Evolutionary conservation across 2,888 invertebrate genomes (phyloP).

Genomic region (Gymnoscelis rufifasciata): DNA sequence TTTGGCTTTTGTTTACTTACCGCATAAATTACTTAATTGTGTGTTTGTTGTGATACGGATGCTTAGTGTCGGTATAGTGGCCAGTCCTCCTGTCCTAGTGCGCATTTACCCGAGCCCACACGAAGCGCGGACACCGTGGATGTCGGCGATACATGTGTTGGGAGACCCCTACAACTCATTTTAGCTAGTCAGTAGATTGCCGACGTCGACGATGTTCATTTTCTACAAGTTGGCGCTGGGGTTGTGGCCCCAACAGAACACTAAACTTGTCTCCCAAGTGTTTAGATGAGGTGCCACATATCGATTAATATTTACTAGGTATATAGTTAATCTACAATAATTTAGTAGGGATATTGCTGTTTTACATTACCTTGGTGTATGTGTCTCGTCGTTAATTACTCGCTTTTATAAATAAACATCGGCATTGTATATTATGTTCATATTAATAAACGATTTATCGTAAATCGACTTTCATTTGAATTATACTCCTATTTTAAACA

Average conservation of each 20-base stretch:
- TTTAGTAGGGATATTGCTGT: constrained; percentile 37
- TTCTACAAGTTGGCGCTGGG: background rate
- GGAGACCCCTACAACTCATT: constrained; percentile 13
- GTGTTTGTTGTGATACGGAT: too few relatives aligned
- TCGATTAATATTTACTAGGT: constrained; percentile 39
- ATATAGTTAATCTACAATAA: constrained; percentile 36
- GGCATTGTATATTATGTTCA: constrained; percentile 77
- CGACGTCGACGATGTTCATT: constrained; percentile 11
- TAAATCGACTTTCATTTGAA: constrained; percentile 40
- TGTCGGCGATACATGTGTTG: constrained; percentile 10
- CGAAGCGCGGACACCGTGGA: constrained; percentile 8
- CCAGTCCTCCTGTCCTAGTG: background rate
- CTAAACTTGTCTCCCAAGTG: too few relatives aligned
- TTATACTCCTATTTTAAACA: too few relatives aligned
- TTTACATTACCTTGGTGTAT: constrained; percentile 59
- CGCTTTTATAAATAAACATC: constrained; percentile 76
- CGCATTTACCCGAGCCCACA: constrained; percentile 22
- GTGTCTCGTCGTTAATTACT: constrained; percentile 70
- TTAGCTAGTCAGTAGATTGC: constrained; percentile 21
- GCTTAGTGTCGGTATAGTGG: background rate
- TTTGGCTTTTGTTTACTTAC: constrained; percentile 15
- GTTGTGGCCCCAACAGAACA: background rate
- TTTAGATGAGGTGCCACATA: too few relatives aligned
- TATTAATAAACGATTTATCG: constrained; percentile 66
- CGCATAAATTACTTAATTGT: constrained; percentile 21